These are phyloP conservation scores for Lamellibrachia luymesi DNA, from an alignment of 1,140 invertebrate species.

Conservation along the genomic window DNA sequence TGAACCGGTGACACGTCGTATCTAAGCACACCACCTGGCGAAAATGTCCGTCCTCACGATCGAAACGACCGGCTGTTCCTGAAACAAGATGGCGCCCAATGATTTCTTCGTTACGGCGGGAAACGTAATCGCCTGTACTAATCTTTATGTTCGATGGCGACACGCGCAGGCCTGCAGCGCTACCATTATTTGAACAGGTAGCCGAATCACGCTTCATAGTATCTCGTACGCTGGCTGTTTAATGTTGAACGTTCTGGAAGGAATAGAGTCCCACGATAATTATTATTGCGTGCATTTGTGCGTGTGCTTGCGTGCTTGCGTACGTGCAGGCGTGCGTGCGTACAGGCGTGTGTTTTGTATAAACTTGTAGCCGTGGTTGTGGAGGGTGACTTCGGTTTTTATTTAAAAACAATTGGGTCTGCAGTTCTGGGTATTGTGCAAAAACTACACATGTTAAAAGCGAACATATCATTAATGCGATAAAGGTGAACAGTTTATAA, in stretches of 20 bases:
- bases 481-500: neutral
- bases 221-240: neutral
- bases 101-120: neutral
- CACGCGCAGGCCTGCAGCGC: neutral
- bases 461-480: neutral
- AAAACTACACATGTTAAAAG: neutral
- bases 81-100: neutral
- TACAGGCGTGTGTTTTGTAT: neutral
- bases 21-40: neutral
- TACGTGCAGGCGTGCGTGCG: neutral
- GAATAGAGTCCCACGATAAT: neutral
- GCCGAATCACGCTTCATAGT: too few relatives aligned
- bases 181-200: neutral
- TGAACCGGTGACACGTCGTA: neutral
- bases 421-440: neutral
- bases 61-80: neutral
- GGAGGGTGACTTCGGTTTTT: neutral
- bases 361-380: neutral
- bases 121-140: neutral
- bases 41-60: neutral
- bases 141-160: neutral
- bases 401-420: too few relatives aligned
- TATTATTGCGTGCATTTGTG: neutral
- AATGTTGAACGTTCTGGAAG: neutral
- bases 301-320: too few relatives aligned